Conservation (phyloP, 1,140 invertebrate genomes). For the Lerema accius region DNA sequence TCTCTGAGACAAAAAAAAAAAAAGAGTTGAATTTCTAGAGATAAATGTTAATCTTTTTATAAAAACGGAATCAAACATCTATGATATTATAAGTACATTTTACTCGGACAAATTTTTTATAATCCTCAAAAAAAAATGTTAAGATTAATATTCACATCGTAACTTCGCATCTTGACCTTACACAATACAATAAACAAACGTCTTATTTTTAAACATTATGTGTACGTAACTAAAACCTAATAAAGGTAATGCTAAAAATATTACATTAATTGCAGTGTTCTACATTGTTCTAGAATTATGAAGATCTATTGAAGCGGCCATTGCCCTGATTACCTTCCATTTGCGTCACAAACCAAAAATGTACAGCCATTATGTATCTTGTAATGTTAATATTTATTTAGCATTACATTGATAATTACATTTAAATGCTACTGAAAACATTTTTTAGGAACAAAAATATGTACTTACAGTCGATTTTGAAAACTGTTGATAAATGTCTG, state of each 20-base stretch:
- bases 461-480: slow-evolving; percentile 77
- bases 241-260: slow-evolving; percentile 11
- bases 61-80: no score
- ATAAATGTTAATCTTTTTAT: background rate
- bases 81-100: no score
- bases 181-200: no score
- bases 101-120: no score
- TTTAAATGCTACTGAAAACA: background rate
- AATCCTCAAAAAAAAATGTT: no score
- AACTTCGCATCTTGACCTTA: no score
- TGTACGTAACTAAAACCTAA: no score
- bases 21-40: background rate
- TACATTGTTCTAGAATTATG: slow-evolving; percentile 46
- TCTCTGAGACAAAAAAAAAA: slow-evolving; percentile 83
- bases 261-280: background rate
- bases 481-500: slow-evolving; percentile 74
- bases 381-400: slow-evolving; percentile 10
- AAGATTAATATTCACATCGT: no score
- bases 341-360: slow-evolving; percentile 1
- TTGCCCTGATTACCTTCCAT: slow-evolving; percentile 11
- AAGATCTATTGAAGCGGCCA: slow-evolving; percentile 25
- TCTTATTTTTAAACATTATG: no score
- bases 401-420: background rate
- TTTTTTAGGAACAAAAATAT: slow-evolving; percentile 17
- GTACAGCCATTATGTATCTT: background rate